These are phyloP conservation scores for Drosophila stalkeri DNA, from an alignment of 2,888 invertebrate genomes.

Conservation along the genomic window DNA sequence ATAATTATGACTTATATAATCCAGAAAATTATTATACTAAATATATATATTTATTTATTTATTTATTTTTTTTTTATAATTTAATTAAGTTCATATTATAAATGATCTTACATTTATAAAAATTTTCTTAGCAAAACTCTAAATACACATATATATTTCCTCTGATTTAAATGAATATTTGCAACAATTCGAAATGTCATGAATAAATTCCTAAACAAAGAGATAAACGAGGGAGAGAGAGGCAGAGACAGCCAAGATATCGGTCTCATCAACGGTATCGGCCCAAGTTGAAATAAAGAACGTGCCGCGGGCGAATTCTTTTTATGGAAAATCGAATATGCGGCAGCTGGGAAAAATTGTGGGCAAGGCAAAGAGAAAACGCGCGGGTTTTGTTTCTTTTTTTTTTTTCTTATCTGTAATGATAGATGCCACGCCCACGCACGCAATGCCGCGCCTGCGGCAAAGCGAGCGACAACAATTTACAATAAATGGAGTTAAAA, in stretches of 20 bases:
- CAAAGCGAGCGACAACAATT: constrained; percentile 72
- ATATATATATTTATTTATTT: no score
- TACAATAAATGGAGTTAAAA: constrained; percentile 82
- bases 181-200: constrained; percentile 9
- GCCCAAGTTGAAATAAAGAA: constrained; percentile 17
- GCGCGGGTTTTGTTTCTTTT: constrained; percentile 52
- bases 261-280: constrained; percentile 12
- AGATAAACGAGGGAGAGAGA: constrained; percentile 12
- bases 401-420: constrained; percentile 66
- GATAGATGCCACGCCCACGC: constrained; percentile 76
- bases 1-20: no score
- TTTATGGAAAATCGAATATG: constrained; percentile 52
- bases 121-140: not conserved
- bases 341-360: constrained; percentile 26
- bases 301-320: constrained; percentile 42
- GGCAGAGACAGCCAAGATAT: constrained; percentile 23
- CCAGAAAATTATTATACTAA: no score
- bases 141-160: no score
- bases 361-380: constrained; percentile 41
- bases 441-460: constrained; percentile 45
- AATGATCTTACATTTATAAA: not conserved
- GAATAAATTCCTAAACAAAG: constrained; percentile 12
- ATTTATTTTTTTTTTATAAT: no score
- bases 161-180: not conserved
- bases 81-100: no score